These are phyloP conservation scores for Cheilosia pagana DNA, from an alignment of 2,888 invertebrate genomes.

Conservation along the genomic window DNA sequence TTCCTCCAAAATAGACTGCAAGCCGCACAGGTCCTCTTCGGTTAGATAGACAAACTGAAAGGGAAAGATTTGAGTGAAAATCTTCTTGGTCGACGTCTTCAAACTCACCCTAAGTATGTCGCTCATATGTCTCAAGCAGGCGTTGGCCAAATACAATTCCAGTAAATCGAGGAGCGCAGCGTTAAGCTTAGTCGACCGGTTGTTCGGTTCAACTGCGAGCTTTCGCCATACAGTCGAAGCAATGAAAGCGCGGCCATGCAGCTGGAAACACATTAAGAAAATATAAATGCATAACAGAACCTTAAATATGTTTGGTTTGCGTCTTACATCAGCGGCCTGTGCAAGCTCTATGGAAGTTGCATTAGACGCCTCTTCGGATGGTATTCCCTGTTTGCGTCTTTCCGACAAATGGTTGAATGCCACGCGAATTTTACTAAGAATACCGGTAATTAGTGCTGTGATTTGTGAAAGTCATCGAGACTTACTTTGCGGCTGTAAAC, in stretches of 20 bases:
- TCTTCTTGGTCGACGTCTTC: background rate
- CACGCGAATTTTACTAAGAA: conserved; percentile 87
- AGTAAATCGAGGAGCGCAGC: conserved; percentile 88
- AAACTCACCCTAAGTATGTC: conserved; percentile 90
- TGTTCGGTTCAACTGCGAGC: conserved; percentile 83
- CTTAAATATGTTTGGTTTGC: too few relatives aligned
- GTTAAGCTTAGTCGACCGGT: conserved; percentile 86
- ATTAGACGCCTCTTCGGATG: conserved; percentile 92
- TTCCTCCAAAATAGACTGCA: conserved; percentile 89
- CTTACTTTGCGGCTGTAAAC: conserved; percentile 83
- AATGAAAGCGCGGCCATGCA: conserved; percentile 93
- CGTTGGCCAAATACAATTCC: conserved; percentile 91
- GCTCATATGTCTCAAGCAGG: conserved; percentile 89
- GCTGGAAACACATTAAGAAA: conserved; percentile 83
- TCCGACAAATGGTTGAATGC: conserved; percentile 88
- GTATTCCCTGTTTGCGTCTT: conserved; percentile 86
- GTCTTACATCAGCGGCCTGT: conserved; percentile 89
- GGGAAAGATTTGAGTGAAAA: too few relatives aligned
- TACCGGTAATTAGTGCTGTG: background rate
- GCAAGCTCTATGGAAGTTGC: conserved; percentile 91
- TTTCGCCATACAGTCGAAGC: conserved; percentile 88
- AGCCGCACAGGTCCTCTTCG: conserved; percentile 80
- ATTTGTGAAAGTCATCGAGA: conserved; percentile 1
- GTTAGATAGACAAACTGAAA: conserved; percentile 81
- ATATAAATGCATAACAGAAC: too few relatives aligned